Evolutionary conservation across 1,140 invertebrate species (phyloP), one percentile per base, ranked within the genome.

Genomic region (Parasteatoda tepidariorum): DNA sequence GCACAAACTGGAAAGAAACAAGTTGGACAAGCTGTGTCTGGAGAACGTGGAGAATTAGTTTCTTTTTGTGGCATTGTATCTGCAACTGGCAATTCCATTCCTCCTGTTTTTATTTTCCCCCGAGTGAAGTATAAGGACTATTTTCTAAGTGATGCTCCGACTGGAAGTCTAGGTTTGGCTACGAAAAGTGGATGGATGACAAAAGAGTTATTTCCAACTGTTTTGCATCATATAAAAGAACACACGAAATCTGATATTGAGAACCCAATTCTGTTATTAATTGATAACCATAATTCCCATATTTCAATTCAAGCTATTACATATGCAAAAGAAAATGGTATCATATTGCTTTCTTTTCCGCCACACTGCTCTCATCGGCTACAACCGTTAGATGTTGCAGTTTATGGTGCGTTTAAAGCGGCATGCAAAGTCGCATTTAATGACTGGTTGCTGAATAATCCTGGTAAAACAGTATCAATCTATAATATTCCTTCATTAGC

Each of bases 181-280:
- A 87, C 88, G 85, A 85, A 33, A 75, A 89, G 86, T 86, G 91
- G 90, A 4, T 91, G 90, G 89, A 91, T 91, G 88, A 89, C 84
- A 18, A 85, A 83, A 26, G 84, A 86, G 9, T 84, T 88, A 83
- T 91, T 91, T 88, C 41, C 89, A 24, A 86, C 89, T 86, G 90
- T 90, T 26, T 86, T 91, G 85, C 61, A 88, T 71, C 86, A 91
- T 86, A 90, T 91, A 70, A 57, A 88, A 0, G n/a, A 86, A 34
- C 79, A 88, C 86, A 85, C 86, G 13, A 84, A 84, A 33, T 64
- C 85, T 38, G 86, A 88, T 0, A 81, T 67, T 84, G 87, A 88
- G 9, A 66, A 85, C 34, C 86, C 86, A 84, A 86, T 89, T 22
- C 86, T 90, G 22, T 73, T 90, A 15, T 68, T 90, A 7, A 83